Evolutionary conservation across 2,888 invertebrate genomes (phyloP), one percentile per base, ranked within the genome.

Genomic region (Elegia similella): DNA sequence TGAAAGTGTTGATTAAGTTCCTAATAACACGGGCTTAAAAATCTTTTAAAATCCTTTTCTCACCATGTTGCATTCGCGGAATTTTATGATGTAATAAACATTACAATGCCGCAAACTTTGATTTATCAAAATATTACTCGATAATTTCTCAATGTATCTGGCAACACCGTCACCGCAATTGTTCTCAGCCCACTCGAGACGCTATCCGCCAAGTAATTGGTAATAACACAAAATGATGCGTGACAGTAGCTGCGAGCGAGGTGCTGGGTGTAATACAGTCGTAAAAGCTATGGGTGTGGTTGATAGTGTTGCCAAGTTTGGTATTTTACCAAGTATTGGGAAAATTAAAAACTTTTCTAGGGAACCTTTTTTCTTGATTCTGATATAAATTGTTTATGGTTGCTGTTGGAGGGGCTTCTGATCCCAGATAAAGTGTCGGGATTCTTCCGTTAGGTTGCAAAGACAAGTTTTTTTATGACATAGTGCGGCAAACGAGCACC

Each of bases 141-240:
- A 50, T 50, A 50, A 50, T 50, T 50, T 50, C 38, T 34, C 50
- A 50, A 50, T 62, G 65, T 53, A 32, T 63, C 75, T 82, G 74
- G 82, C 76, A 83, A 77, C 82, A 72, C 75, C 68, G 64, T 60
- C 65, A 62, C 67, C 69, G 68, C 70, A 66, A 68, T 75, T 68
- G 71, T 75, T 75, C 76, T 72, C 81, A 79, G 73, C 69, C 73
- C 72, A 75, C 69, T 72, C 70, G 73, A 64, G 70, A 69, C 67
- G 76, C 72, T 73, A 76, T 75, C 68, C 72, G 70, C 81, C 71
- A 65, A 62, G 80, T 88, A 89, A 89, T 89, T 88, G 87, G 82
- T 89, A 90, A 90, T 90, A 75, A 85, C 76, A 79, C 81, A 84
- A 85, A 88, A 89, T 88, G 84, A 87, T 81, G 82, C 89, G 80